Percentiles rank a stretch among this genome's conserved stretches.
Evolutionary conservation across 2,113 vertebrate genomes (phyloP).

Genomic region (Cololabis saira): DNA sequence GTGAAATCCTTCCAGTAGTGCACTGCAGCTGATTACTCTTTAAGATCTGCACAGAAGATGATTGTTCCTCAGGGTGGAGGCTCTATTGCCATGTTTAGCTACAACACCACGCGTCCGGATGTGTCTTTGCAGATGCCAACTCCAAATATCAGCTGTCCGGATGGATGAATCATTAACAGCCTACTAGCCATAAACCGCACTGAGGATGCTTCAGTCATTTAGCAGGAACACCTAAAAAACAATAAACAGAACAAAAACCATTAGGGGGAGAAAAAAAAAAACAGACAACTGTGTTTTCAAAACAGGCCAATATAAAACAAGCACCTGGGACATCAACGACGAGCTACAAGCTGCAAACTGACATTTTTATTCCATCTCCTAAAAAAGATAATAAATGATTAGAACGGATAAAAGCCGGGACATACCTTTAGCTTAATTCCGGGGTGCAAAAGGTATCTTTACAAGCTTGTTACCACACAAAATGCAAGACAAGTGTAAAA

Average conservation of each 20-base stretch:
- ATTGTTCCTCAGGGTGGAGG: slow-evolving; percentile 16
- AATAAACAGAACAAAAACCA: background rate
- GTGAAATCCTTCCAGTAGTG: background rate
- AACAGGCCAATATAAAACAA: background rate
- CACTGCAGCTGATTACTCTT: background rate
- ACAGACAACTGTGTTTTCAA: too few species aligned
- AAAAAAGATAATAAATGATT: background rate
- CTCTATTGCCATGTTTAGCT: slow-evolving; percentile 29
- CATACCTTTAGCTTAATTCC: background rate
- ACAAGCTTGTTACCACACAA: rapidly evolving
- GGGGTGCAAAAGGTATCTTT: rapidly evolving
- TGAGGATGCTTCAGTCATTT: background rate
- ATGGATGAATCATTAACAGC: background rate
- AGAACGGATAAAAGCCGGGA: background rate
- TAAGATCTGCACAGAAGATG: background rate
- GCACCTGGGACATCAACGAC: background rate
- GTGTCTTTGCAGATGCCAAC: slow-evolving; percentile 17
- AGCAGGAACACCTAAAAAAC: slow-evolving; percentile 21
- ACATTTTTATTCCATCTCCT: background rate
- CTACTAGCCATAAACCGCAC: background rate
- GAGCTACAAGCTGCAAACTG: background rate
- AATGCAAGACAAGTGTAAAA: background rate
- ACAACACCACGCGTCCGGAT: slow-evolving; percentile 9
- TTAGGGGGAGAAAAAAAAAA: background rate
- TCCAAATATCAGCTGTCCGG: background rate